Evolutionary conservation across 2,797 vertebrate genomes (phyloP).

Genomic region (Silurus aristotelis): DNA sequence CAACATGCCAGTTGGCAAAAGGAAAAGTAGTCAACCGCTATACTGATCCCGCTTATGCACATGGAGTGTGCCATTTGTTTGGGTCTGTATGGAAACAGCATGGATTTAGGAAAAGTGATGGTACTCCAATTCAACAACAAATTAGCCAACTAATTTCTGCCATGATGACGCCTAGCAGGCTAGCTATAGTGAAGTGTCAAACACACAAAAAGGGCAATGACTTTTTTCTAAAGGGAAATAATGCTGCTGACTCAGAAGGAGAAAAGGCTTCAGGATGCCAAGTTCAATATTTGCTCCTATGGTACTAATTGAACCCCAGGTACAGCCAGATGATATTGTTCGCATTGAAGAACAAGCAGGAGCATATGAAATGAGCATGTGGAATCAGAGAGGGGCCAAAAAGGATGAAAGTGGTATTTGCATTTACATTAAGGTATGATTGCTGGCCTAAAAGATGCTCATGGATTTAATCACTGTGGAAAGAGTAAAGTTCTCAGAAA

Average conservation of each 20-base stretch:
- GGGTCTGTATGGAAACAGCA: too few relatives aligned
- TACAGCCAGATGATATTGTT: background rate
- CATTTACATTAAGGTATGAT: too few relatives aligned
- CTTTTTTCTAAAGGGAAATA: background rate
- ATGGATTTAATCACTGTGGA: too few relatives aligned
- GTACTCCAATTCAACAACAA: background rate
- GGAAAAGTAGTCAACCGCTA: background rate
- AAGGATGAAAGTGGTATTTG: too few relatives aligned
- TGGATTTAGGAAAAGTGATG: background rate
- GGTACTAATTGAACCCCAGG: background rate
- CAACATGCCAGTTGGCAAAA: constrained; percentile 16
- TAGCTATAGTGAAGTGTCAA: constrained; percentile 3
- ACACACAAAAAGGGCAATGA: background rate
- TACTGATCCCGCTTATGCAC: background rate
- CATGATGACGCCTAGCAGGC: background rate
- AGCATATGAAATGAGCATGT: background rate
- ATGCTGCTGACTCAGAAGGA: background rate
- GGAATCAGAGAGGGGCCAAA: too few relatives aligned
- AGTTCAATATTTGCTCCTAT: background rate
- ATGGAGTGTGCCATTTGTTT: background rate
- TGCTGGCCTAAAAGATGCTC: too few relatives aligned
- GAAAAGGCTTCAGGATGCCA: background rate
- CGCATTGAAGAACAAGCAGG: background rate
- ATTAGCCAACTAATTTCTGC: background rate
- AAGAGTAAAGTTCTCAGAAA: too few relatives aligned